Conservation (phyloP, 2,113 vertebrate species). For the Laticauda colubrina region DNA sequence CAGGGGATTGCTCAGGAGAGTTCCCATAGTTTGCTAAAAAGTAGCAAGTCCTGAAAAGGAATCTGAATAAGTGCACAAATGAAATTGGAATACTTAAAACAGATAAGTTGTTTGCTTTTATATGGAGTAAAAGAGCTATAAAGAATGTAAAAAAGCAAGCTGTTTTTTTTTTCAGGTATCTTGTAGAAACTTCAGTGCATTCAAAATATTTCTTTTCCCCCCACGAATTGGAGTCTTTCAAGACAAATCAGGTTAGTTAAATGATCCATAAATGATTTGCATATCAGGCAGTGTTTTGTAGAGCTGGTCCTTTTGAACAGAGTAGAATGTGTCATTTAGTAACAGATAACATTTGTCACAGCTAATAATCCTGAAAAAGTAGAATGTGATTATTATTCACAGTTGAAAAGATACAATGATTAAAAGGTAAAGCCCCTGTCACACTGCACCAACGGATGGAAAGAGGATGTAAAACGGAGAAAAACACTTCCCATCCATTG, state of each 20-base stretch:
- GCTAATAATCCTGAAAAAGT: constrained; percentile 16
- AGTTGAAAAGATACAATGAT: background rate
- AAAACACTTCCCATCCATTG: too few species aligned
- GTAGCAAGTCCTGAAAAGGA: background rate
- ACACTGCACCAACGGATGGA: too few species aligned
- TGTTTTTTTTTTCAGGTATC: background rate
- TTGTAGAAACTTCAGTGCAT: background rate
- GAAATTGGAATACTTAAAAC: background rate
- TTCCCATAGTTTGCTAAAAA: background rate
- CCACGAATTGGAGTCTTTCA: background rate
- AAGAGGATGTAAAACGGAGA: too few species aligned
- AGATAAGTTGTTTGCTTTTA: background rate
- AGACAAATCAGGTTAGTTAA: constrained; percentile 22
- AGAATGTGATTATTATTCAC: background rate
- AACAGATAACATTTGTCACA: background rate
- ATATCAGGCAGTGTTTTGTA: background rate
- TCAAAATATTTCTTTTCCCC: background rate
- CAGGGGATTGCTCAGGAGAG: background rate
- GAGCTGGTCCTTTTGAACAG: constrained; percentile 8
- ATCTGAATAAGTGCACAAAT: background rate
- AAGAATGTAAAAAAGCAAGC: background rate
- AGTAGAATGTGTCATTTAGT: constrained; percentile 1
- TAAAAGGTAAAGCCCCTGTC: too few species aligned
- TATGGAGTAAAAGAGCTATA: background rate
- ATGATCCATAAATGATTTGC: constrained; percentile 23